Evolutionary conservation across 2,888 invertebrate species (phyloP).

Genomic region (Uropetala carovei): DNA sequence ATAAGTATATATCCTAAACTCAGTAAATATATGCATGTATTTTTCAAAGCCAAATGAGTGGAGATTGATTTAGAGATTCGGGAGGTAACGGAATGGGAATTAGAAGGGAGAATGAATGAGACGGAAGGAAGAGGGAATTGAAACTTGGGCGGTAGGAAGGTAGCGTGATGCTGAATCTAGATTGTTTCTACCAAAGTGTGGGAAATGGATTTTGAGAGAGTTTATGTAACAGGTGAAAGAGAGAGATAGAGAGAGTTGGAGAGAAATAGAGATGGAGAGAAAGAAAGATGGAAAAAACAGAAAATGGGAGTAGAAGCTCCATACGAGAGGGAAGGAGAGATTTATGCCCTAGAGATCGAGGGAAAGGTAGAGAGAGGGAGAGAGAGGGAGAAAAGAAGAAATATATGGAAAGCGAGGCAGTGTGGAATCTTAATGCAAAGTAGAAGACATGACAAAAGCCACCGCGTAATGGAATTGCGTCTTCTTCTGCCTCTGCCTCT

Average conservation of each 20-base stretch:
- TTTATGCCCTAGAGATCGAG: background rate
- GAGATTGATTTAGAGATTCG: no score
- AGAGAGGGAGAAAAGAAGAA: background rate
- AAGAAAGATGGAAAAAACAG: background rate
- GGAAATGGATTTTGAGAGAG: slow-evolving; percentile 28
- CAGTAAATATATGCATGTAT: no score
- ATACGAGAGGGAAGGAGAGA: background rate
- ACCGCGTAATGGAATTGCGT: slow-evolving; percentile 55
- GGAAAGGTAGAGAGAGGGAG: background rate
- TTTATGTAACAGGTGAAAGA: slow-evolving; percentile 59
- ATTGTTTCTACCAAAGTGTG: background rate
- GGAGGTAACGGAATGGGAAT: no score
- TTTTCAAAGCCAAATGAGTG: no score
- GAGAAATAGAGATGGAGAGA: background rate
- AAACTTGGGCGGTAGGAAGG: background rate
- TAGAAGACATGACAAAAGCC: slow-evolving; percentile 51
- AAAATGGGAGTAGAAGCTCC: background rate
- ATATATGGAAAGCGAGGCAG: background rate
- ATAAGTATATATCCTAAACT: no score
- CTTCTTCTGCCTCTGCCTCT: background rate
- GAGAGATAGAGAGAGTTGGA: background rate
- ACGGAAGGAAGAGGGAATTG: background rate
- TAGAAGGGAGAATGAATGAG: background rate
- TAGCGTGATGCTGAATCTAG: background rate
- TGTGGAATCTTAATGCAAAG: slow-evolving; percentile 60